Conservation (phyloP, 1,140 invertebrate species). For the Andricus grossulariae region DNA sequence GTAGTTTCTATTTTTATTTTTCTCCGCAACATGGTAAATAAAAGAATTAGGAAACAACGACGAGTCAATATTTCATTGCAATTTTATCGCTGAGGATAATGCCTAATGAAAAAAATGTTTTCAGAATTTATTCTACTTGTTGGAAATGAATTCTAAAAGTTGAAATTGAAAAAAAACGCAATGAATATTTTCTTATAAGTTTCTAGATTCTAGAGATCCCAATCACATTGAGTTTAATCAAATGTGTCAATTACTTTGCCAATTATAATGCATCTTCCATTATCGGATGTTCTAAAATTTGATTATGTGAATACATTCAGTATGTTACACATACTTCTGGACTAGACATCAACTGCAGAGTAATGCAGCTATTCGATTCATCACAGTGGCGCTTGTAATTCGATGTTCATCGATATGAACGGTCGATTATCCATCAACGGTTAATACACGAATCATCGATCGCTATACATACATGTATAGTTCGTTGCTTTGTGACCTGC, state of each 20-base stretch:
- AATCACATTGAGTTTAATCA: neutral
- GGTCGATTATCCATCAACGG: slow-evolving; percentile 24
- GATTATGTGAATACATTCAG: slow-evolving; percentile 8
- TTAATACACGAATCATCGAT: slow-evolving; percentile 16
- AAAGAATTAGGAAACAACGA: too few species aligned
- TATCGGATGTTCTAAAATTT: slow-evolving; percentile 14
- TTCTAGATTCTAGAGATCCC: neutral
- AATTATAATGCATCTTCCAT: neutral
- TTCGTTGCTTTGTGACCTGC: neutral
- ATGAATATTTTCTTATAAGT: too few species aligned
- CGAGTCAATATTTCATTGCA: too few species aligned
- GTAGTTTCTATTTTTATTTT: too few species aligned
- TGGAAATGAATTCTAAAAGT: too few species aligned
- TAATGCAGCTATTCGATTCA: slow-evolving; percentile 6
- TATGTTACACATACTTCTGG: slow-evolving; percentile 10
- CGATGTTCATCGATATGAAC: slow-evolving; percentile 24
- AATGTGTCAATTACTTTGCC: neutral
- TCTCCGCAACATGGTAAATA: too few species aligned
- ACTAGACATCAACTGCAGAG: slow-evolving; percentile 14
- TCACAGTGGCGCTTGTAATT: slow-evolving; percentile 17
- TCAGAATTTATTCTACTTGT: too few species aligned
- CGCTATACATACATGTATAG: neutral
- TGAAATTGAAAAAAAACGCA: too few species aligned
- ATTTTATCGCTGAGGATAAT: too few species aligned
- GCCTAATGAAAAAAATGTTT: too few species aligned